A percentile compares a stretch with the other conserved stretches of the same genome.
Evolutionary conservation across 2,113 vertebrate species (phyloP).

Genomic region (Seriola aureovittata): DNA sequence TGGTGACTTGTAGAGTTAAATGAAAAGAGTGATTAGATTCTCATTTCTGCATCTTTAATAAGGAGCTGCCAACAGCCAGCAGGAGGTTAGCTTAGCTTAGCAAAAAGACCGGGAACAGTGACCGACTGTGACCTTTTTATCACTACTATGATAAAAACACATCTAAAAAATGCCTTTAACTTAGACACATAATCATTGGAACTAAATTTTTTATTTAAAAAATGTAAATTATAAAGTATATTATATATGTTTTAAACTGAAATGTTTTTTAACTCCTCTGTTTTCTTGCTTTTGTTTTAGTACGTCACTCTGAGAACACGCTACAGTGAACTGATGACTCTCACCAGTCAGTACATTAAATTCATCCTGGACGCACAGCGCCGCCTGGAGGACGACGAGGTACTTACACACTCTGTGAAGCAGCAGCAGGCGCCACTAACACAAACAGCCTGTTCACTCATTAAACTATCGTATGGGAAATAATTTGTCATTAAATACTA

Average conservation of each 20-base stretch:
- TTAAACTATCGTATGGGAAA: slow-evolving; percentile 48
- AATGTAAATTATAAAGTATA: no score
- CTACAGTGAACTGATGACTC: slow-evolving; percentile 94
- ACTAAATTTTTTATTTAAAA: background rate
- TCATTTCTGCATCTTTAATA: no score
- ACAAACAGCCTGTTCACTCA: slow-evolving; percentile 8
- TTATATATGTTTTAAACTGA: no score
- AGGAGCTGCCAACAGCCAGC: no score
- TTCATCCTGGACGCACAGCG: slow-evolving; percentile 91
- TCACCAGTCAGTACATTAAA: slow-evolving; percentile 94
- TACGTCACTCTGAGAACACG: slow-evolving; percentile 93
- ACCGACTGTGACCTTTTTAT: no score
- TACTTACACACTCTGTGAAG: slow-evolving; percentile 65
- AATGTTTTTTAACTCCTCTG: background rate
- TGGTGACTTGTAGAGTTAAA: background rate
- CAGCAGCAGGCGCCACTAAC: slow-evolving; percentile 34
- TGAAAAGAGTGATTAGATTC: no score
- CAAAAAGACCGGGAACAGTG: background rate
- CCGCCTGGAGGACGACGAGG: slow-evolving; percentile 94
- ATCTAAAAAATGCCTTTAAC: background rate
- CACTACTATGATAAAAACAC: background rate
- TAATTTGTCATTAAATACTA: slow-evolving; percentile 33
- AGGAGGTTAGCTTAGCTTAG: background rate
- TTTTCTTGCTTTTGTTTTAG: slow-evolving; percentile 76
- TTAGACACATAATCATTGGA: background rate